A percentile compares a stretch with the other conserved stretches of the same genome.
phyloP scores from a whole-genome alignment of 2,113 vertebrate species.

The Spermophilus dauricus region DNA sequence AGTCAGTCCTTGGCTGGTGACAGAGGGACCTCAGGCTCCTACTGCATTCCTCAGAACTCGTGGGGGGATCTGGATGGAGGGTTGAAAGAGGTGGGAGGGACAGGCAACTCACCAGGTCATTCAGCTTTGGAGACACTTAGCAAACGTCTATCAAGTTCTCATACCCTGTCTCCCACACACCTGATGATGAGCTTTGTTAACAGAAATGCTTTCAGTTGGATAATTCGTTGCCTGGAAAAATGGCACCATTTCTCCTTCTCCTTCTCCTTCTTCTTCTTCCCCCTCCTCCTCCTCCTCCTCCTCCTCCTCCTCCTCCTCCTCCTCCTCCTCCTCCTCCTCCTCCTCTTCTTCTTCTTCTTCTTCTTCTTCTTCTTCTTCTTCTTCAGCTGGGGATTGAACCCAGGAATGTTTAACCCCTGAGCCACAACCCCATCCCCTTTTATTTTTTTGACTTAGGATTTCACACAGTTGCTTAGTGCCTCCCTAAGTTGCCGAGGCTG shows the following conservation, averaged over 20 bases:
- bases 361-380: background rate
- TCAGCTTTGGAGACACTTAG: background rate
- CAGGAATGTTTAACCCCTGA: too few relatives aligned
- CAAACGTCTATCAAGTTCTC: background rate
- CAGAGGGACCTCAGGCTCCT: background rate
- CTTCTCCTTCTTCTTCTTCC: background rate
- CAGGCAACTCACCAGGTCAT: background rate
- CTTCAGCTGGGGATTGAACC: too few relatives aligned
- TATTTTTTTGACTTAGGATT: too few relatives aligned
- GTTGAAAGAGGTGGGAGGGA: background rate
- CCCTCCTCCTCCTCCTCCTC: background rate
- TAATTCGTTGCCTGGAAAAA: background rate
- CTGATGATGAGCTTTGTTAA: background rate
- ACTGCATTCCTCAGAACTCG: background rate
- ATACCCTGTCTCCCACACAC: too few relatives aligned
- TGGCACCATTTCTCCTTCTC: background rate
- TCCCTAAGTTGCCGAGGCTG: too few relatives aligned
- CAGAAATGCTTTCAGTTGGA: background rate
- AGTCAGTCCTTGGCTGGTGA: background rate
- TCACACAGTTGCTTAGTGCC: too few relatives aligned
- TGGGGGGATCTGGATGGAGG: background rate
- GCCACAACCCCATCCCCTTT: too few relatives aligned
- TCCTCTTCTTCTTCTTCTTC: accelerated
- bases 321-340: background rate
- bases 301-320: background rate